Evolutionary conservation across 1,140 invertebrate genomes (phyloP), one percentile per base, ranked within the genome.

Genomic region (Campoletis sonorensis): DNA sequence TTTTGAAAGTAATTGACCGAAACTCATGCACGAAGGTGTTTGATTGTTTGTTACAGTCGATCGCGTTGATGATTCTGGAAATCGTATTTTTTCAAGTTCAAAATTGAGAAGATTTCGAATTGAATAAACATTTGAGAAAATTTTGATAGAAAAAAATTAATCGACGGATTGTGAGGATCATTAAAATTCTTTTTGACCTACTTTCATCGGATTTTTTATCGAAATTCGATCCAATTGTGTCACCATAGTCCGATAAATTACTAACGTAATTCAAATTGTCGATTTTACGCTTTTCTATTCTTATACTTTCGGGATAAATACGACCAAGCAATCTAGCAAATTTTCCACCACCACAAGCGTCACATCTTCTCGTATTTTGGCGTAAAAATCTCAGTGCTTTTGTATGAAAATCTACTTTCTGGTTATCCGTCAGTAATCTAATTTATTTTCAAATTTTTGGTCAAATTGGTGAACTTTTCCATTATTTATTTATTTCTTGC

Each of bases 381-480:
- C 93, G 93, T 3, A 95, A 84, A 84, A 92, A 94, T 64, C 92
- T 88, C 4, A 94, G 85, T 0, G 94, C 93, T 79, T 93, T 92
- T 4, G 87, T 90, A 78, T 95, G 94, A 84, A 94, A 92, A 80
- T 94, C 93, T n/a, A 93, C 91, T 86, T 94, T 94, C 84, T 95
- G 94, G 84, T 89, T 92, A 80, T 94, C 93, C 4, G 94, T 94
- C 21, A 95, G 86, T 40, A 94, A 84, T 92, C 94, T 91, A n/a
- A 54, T 54, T 30, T 58, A 4, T n/a, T 58, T 21, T 58, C 54
- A 58, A 58, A 58, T 4, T 10, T 45, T 45, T 45, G 40, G 1
- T 45, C 13, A 54, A 54, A 54, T 16, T n/a, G n/a, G 15, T 23
- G 54, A 21, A 58, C n/a, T 37, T 71, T 40, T 0, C 2, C 15